These are phyloP conservation scores for Macrophya alboannulata DNA, from an alignment of 2,888 invertebrate species.

Conservation along the genomic window DNA sequence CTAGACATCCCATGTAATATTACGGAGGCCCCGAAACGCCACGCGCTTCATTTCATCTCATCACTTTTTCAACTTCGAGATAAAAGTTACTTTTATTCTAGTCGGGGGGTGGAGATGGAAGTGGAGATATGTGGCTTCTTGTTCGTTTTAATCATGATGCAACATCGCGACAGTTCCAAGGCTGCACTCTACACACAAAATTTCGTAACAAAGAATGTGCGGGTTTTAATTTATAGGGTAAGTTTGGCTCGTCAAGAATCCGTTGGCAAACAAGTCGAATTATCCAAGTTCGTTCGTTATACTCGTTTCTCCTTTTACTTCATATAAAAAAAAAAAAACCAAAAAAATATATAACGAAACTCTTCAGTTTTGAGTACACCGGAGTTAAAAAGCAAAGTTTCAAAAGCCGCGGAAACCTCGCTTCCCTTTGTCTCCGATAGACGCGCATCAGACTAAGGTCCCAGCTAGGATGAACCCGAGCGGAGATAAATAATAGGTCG, in stretches of 20 bases:
- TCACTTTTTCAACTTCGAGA: slow-evolving; percentile 2
- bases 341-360: no score
- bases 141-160: slow-evolving; percentile 18
- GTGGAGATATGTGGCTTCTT: slow-evolving; percentile 26
- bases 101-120: not conserved
- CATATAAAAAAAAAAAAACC: no score
- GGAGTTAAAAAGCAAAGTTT: not conserved
- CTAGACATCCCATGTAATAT: not conserved
- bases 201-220: not conserved
- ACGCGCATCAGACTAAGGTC: not conserved
- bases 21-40: not conserved
- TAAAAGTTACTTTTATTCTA: not conserved
- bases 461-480: not conserved
- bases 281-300: not conserved
- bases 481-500: not conserved
- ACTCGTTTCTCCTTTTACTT: not conserved
- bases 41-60: slow-evolving; percentile 17
- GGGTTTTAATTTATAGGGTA: slow-evolving; percentile 1
- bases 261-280: no score
- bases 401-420: not conserved
- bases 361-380: not conserved
- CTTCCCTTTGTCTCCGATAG: not conserved
- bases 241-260: not conserved
- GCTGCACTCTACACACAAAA: not conserved
- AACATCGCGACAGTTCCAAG: slow-evolving; percentile 18